Conservation (phyloP, 2,113 vertebrate genomes). For the Forbesichthys agassizii region DNA sequence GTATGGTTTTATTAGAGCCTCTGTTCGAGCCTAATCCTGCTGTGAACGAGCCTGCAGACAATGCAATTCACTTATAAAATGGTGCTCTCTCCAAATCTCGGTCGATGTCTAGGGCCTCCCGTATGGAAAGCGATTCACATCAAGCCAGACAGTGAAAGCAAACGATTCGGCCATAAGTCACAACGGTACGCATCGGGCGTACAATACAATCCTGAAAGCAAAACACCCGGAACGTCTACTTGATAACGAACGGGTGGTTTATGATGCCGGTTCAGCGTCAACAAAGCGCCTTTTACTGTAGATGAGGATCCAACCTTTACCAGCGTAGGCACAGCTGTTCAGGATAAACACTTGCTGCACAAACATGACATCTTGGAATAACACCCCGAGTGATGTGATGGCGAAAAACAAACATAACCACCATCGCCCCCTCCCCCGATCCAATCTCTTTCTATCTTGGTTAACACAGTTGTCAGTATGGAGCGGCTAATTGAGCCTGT, state of each 20-base stretch:
- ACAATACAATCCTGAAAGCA: too few relatives aligned
- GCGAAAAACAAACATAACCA: constrained; percentile 17
- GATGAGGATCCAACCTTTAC: too few relatives aligned
- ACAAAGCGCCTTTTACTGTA: too few relatives aligned
- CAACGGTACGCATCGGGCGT: too few relatives aligned
- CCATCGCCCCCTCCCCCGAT: constrained; percentile 7
- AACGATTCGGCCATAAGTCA: too few relatives aligned
- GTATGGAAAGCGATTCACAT: neutral
- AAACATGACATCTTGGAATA: constrained; percentile 5
- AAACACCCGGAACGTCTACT: neutral
- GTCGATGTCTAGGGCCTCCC: neutral
- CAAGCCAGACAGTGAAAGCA: too few relatives aligned
- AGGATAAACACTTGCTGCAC: neutral
- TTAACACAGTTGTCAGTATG: constrained; percentile 43
- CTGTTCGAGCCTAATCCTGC: constrained; percentile 17
- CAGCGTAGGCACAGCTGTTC: neutral
- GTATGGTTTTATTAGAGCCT: neutral
- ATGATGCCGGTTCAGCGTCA: too few relatives aligned
- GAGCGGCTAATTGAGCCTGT: constrained; percentile 53
- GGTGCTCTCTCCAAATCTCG: neutral
- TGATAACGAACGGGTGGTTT: too few relatives aligned
- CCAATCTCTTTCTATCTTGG: constrained; percentile 6
- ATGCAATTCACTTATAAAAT: constrained; percentile 3
- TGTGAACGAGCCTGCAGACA: constrained; percentile 8
- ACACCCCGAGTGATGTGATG: constrained; percentile 2